A percentile compares a stretch with the other conserved stretches of the same genome.
Evolutionary conservation across 1,140 invertebrate genomes (phyloP).

Genomic region (Neelides sp.): DNA sequence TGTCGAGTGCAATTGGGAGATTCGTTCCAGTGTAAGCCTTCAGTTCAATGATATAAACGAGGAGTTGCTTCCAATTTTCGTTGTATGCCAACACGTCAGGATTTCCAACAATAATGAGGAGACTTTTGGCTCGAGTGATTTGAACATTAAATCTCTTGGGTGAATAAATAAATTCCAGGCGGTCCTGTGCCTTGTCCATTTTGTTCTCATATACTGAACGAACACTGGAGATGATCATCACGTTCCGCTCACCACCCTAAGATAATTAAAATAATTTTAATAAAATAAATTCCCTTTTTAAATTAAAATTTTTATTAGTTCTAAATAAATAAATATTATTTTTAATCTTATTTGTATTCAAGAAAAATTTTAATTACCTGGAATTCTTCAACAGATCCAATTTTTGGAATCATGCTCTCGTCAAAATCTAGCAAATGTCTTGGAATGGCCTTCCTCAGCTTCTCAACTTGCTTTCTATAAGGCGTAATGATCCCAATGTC

Average conservation of each 20-base stretch:
- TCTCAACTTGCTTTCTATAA: conserved; percentile 73
- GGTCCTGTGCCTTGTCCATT: conserved; percentile 37
- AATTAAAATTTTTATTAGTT: too few relatives aligned
- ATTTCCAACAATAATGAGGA: conserved; percentile 71
- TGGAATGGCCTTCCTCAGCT: conserved; percentile 42
- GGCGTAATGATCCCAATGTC: conserved; percentile 88
- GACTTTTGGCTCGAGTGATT: conserved; percentile 62
- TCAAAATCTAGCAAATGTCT: conserved; percentile 48
- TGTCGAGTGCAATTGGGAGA: conserved; percentile 35
- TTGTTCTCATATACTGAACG: conserved; percentile 44
- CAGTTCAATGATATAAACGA: conserved; percentile 49
- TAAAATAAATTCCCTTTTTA: too few relatives aligned
- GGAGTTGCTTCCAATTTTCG: conserved; percentile 53
- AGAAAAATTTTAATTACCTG: too few relatives aligned
- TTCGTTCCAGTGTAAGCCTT: conserved; percentile 54
- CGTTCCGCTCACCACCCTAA: conserved; percentile 72
- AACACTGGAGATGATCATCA: conserved; percentile 78
- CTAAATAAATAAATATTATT: too few relatives aligned
- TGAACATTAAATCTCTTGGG: conserved; percentile 74
- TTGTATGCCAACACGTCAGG: conserved; percentile 58
- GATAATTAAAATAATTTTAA: too few relatives aligned
- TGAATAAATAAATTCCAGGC: conserved; percentile 61
- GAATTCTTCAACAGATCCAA: conserved; percentile 91
- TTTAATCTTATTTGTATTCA: too few relatives aligned
- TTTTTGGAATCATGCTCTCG: conserved; percentile 56